Percentiles rank a stretch among this genome's conserved stretches.
Evolutionary conservation across 1,140 invertebrate genomes (phyloP).

Genomic region (Drosophila nigrodunni): DNA sequence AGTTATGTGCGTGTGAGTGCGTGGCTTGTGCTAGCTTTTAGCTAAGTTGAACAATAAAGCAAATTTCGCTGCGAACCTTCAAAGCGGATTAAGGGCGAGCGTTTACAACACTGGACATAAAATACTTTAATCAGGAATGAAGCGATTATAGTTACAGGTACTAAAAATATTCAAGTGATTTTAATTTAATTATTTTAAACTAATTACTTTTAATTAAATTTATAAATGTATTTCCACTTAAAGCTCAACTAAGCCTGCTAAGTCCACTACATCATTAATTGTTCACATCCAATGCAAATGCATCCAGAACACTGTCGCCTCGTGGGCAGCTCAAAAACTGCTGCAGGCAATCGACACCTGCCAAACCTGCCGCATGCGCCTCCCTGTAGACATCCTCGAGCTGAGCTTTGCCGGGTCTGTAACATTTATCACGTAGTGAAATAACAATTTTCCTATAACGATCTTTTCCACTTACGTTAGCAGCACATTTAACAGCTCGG

Average conservation of each 20-base stretch:
- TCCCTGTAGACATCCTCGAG: conserved; percentile 55
- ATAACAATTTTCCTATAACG: neutral
- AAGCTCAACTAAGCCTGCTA: conserved; percentile 1
- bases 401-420: conserved; percentile 64
- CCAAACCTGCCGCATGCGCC: conserved; percentile 58
- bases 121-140: too few relatives aligned
- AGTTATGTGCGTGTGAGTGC: too few relatives aligned
- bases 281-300: conserved; percentile 48
- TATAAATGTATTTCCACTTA: neutral
- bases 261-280: conserved; percentile 11
- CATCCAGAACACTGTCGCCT: conserved; percentile 68
- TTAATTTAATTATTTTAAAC: neutral
- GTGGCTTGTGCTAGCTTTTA: neutral
- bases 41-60: too few relatives aligned
- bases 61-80: too few relatives aligned
- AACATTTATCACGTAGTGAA: conserved; percentile 15
- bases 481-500: conserved; percentile 70
- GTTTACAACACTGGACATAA: too few relatives aligned
- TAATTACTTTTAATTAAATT: neutral
- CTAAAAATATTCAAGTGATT: too few relatives aligned
- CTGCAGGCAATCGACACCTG: conserved; percentile 63
- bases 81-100: too few relatives aligned
- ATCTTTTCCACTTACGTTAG: conserved; percentile 64
- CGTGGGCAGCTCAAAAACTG: conserved; percentile 54
- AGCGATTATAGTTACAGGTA: too few relatives aligned